phyloP scores from a whole-genome alignment of 2,888 invertebrate genomes.

The Erpobdella octoculata region DNA sequence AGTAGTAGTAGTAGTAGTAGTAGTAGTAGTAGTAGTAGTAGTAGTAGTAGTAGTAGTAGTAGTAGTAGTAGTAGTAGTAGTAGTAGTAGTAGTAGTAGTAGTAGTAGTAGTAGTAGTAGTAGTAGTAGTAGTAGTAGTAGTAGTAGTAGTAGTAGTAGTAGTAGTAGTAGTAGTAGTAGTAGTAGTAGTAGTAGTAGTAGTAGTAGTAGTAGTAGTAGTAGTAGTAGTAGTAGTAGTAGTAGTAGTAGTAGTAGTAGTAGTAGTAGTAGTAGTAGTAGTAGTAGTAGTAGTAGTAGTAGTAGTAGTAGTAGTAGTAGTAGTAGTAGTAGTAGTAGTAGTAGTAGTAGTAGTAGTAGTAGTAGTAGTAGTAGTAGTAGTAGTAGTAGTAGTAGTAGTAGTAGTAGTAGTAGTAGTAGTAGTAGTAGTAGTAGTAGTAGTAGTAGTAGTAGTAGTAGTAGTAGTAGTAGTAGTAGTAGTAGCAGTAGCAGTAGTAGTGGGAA shows the following conservation, averaged over 20 bases:
- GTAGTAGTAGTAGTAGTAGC: no score
- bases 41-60: slow-evolving; percentile 20
- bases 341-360: no score
- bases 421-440: no score
- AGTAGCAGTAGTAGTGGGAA: slow-evolving; percentile 12
- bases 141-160: slow-evolving; percentile 22
- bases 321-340: slow-evolving; percentile 19
- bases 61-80: slow-evolving; percentile 23
- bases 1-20: background rate
- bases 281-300: slow-evolving; percentile 23
- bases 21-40: slow-evolving; percentile 16
- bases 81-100: slow-evolving; percentile 18
- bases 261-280: slow-evolving; percentile 18
- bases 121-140: slow-evolving; percentile 23
- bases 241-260: slow-evolving; percentile 16
- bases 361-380: no score
- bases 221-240: slow-evolving; percentile 18
- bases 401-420: no score
- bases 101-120: slow-evolving; percentile 20
- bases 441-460: no score
- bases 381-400: no score
- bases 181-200: slow-evolving; percentile 18
- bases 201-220: slow-evolving; percentile 17
- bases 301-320: slow-evolving; percentile 23
- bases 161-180: slow-evolving; percentile 23